Base-by-base conservation (phyloP, 2,797 vertebrate genomes). In the Bryconaethiops microstoma region DNA sequence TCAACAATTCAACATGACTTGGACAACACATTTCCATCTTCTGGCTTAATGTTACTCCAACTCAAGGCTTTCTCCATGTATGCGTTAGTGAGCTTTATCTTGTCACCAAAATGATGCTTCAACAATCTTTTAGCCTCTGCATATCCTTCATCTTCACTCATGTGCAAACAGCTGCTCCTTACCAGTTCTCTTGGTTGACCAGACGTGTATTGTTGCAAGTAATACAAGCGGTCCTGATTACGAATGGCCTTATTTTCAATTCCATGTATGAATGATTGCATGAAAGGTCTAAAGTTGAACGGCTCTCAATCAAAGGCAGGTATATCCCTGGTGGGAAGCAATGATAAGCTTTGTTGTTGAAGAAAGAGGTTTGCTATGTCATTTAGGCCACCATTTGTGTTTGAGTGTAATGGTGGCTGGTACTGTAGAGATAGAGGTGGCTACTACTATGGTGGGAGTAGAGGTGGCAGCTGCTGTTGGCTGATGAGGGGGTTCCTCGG, bases 21-120 rank as follows among this genome's bases (percentile, higher is more conserved):
- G 5, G 50, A 48, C 8, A 68, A n/a, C 7, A 50, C 68, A n/a
- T 63, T 72, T 8, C 48, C 42, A n/a, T 73, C 75, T 35, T 73
- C 80, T n/a, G 39, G 1, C 17, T 55, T 72, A 17, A 81, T 63
- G 21, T 29, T 12, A 13, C 7, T 40, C 80, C 75, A 82, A 4
- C 25, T 55, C 5, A 78, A 25, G 14, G 63, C 63, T 39, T 75
- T 69, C 29, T 80, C 60, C 60, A 80, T 65, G 14, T 78, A 70
- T 0, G 65, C 77, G 48, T 10, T 63, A 10, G 57, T 17, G 12
- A 78, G 7, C 23, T 25, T 45, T 25, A 69, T 14, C n/a, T 69
- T 40, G 19, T 78, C 35, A 25, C 52, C 76, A 68, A 35, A 77
- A 14, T 75, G 12, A 23, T 21, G 16, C 40, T 64, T 8, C 16